Percentiles rank a stretch among this genome's conserved stretches.
Conservation (phyloP, 2,888 invertebrate genomes). For the Bellardia pandia region DNA sequence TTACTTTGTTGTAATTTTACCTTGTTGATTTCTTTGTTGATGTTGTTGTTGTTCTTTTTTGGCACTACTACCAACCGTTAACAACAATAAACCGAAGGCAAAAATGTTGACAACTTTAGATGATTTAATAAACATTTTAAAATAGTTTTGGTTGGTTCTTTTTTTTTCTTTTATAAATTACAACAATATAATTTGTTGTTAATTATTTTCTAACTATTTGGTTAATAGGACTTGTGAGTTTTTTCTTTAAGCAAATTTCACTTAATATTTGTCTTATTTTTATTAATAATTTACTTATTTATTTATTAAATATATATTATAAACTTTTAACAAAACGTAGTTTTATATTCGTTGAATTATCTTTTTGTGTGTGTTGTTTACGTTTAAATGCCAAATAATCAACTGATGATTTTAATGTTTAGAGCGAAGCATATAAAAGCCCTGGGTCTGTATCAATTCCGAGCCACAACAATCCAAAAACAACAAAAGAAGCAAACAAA, state of each 20-base stretch:
- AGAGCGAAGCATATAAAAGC: conserved; percentile 79
- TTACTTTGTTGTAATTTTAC: conserved; percentile 72
- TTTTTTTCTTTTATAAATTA: conserved; percentile 16
- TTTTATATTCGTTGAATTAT: conserved; percentile 36
- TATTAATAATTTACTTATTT: conserved; percentile 69
- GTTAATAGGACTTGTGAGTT: background rate
- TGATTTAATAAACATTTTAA: conserved; percentile 70
- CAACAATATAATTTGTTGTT: conserved; percentile 24
- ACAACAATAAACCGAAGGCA: conserved; percentile 74
- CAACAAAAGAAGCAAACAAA: conserved; percentile 34
- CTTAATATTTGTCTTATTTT: conserved; percentile 62
- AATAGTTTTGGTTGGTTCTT: background rate
- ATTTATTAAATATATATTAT: conserved; percentile 70
- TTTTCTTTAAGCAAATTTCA: conserved; percentile 37
- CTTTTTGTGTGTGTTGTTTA: conserved; percentile 60
- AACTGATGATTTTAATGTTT: conserved; percentile 78
- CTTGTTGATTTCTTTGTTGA: conserved; percentile 78
- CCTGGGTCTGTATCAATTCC: conserved; percentile 63
- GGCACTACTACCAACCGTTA: conserved; percentile 74
- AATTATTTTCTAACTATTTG: conserved; percentile 14
- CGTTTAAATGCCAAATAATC: conserved; percentile 75
- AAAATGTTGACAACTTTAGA: conserved; percentile 74
- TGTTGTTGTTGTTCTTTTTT: conserved; percentile 69
- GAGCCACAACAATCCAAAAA: conserved; percentile 22
- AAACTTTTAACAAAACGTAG: conserved; percentile 22